Base-by-base conservation (phyloP, 2,888 invertebrate genomes). In the Schizaphis graminum region DNA sequence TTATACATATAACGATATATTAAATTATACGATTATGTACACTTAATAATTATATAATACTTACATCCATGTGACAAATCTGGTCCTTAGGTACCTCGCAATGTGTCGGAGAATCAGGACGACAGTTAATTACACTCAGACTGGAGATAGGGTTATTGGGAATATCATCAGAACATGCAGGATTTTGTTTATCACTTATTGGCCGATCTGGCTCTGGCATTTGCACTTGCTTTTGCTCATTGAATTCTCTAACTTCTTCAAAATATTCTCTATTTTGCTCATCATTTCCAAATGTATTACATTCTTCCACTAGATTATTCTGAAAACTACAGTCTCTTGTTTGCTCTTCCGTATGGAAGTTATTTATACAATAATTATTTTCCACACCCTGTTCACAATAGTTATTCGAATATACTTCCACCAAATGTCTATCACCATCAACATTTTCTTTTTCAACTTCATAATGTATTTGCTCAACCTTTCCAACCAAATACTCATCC, bases 401-500 rank as follows among this genome's bases (percentile, higher is more conserved):
- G 49, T 47, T 77, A 35, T 56, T 85, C 21, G 26, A 47, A 61
- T 26, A 93, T 26, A 35, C 84, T 84, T 89, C 56, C 53, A 47
- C 56, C 89, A 84, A 16, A 89, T 93, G 90, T 57, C 35, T 61
- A 61, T 85, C 92, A 92, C 67, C 77, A 61, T 44, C 28, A 47
- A 21, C 16, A 91, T 61, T 56, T 49, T 26, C 7, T 47, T 88
- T 28, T 2, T 67, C 13, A 53, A 49, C 0, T 67, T 86, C 57
- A 41, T 49, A 28, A 53, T 57, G 35, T 47, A 1, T 90, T 94
- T 93, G 49, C 5, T 84, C 89, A 26, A 86, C 91, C 24, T n/a
- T 47, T 85, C 24, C 26, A 56, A 41, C 67, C 35, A 61, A 84
- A 89, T 94, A 97, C 95, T 97, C 96, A 95, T 97, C 97, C 98